phyloP scores from a whole-genome alignment of 2,888 invertebrate genomes.

The Carterocephalus palaemon region DNA sequence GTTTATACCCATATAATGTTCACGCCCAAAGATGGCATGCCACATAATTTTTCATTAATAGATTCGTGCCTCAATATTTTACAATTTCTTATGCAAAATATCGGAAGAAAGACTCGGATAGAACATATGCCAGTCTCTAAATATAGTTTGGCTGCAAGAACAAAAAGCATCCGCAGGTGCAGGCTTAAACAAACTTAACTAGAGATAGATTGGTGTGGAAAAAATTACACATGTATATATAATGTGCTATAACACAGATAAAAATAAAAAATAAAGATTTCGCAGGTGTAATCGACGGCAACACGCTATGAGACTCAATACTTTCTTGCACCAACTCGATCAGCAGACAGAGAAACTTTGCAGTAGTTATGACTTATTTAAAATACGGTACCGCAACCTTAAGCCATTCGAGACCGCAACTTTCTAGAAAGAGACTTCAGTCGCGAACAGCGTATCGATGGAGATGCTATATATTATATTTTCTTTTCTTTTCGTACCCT shows the following conservation, averaged over 20 bases:
- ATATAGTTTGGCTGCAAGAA: conserved; percentile 20
- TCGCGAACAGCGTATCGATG: too few species aligned
- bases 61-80: too few species aligned
- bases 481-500: too few species aligned
- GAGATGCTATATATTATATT: too few species aligned
- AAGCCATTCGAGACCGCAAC: too few species aligned
- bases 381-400: too few species aligned
- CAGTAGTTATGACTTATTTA: conserved; percentile 40
- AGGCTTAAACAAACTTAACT: conserved; percentile 9
- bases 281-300: conserved; percentile 20
- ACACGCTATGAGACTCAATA: conserved; percentile 41
- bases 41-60: too few species aligned
- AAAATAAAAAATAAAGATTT: conserved; percentile 14
- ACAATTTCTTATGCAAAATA: conserved; percentile 17
- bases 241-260: conserved; percentile 9
- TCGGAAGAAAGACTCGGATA: conserved; percentile 12
- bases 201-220: conserved; percentile 18
- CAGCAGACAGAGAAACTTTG: conserved; percentile 41
- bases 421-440: too few species aligned
- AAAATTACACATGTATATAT: conserved; percentile 11
- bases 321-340: conserved; percentile 72
- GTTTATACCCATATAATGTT: too few species aligned
- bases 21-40: too few species aligned
- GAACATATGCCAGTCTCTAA: conserved; percentile 19
- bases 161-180: conserved; percentile 15